Evolutionary conservation across 2,113 vertebrate genomes (phyloP).

Genomic region (Mormyrus lacerda): DNA sequence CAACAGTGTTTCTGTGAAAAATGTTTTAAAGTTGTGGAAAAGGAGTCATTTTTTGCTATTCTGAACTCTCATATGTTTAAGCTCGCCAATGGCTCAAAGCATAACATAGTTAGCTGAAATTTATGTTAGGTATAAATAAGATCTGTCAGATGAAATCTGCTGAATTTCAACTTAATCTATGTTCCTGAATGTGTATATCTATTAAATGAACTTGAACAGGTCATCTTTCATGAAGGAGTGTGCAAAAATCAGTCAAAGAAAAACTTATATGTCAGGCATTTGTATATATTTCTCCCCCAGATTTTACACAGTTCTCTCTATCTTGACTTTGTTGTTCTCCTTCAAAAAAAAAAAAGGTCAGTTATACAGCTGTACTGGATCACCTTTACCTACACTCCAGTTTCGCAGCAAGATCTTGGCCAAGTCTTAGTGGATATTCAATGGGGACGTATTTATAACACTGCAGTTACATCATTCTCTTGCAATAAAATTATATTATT

Average conservation of each 20-base stretch:
- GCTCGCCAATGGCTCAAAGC: not conserved
- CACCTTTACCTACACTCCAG: not conserved
- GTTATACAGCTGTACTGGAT: not conserved
- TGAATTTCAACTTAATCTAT: not conserved
- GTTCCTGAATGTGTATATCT: too few species aligned
- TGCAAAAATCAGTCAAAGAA: too few species aligned
- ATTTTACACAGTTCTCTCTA: too few species aligned
- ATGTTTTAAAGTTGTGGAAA: too few species aligned
- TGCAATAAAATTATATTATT: not conserved
- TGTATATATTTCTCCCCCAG: too few species aligned
- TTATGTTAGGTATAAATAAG: not conserved
- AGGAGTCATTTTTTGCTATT: not conserved
- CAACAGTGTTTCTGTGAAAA: too few species aligned
- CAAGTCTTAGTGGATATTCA: not conserved
- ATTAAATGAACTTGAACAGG: too few species aligned
- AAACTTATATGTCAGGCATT: too few species aligned
- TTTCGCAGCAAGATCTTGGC: not conserved
- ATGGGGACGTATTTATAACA: not conserved
- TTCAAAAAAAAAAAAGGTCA: too few species aligned
- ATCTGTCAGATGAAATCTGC: not conserved
- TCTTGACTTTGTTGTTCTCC: too few species aligned
- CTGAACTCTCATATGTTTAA: not conserved
- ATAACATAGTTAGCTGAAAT: not conserved
- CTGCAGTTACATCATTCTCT: not conserved
- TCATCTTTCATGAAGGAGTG: too few species aligned